Conservation (phyloP, 2,113 vertebrate genomes). For the Hystrix brachyura region DNA sequence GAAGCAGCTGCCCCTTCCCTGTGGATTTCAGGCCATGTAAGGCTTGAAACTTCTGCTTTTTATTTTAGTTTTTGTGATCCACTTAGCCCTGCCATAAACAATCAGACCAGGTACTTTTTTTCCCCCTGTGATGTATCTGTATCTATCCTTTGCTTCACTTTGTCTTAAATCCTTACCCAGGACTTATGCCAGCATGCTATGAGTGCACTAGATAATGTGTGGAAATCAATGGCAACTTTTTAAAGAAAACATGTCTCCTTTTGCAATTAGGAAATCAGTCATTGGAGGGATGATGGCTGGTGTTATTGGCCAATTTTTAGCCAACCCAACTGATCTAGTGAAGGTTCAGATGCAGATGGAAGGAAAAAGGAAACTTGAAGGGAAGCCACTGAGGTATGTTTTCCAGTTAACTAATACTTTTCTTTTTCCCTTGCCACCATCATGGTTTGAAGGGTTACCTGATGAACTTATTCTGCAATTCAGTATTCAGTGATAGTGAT, state of each 20-base stretch:
- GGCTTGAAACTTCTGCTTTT: neutral
- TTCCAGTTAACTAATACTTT: neutral
- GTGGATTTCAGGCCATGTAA: conserved; percentile 11
- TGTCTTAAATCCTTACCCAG: neutral
- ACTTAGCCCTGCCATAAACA: neutral
- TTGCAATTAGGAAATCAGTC: conserved; percentile 90
- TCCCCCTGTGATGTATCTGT: neutral
- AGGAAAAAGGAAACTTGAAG: conserved; percentile 91
- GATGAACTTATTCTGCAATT: neutral
- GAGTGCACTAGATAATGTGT: conserved; percentile 19
- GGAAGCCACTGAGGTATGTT: conserved; percentile 91
- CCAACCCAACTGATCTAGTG: conserved; percentile 93
- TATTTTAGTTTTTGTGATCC: neutral
- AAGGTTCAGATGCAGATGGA: conserved; percentile 97
- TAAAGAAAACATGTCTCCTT: conserved; percentile 7
- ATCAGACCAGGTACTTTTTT: neutral
- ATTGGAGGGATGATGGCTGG: conserved; percentile 91
- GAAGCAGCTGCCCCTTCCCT: neutral
- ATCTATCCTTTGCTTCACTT: neutral
- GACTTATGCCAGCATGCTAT: neutral
- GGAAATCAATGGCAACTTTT: conserved; percentile 14
- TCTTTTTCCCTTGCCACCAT: rapidly evolving
- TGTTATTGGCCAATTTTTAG: conserved; percentile 92
- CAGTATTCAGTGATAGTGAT: neutral
- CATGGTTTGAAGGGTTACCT: neutral